Percentiles rank a stretch among this genome's conserved stretches.
These are phyloP conservation scores for Tolmerus cingulatus DNA, from an alignment of 2,888 invertebrate species.

Conservation along the genomic window DNA sequence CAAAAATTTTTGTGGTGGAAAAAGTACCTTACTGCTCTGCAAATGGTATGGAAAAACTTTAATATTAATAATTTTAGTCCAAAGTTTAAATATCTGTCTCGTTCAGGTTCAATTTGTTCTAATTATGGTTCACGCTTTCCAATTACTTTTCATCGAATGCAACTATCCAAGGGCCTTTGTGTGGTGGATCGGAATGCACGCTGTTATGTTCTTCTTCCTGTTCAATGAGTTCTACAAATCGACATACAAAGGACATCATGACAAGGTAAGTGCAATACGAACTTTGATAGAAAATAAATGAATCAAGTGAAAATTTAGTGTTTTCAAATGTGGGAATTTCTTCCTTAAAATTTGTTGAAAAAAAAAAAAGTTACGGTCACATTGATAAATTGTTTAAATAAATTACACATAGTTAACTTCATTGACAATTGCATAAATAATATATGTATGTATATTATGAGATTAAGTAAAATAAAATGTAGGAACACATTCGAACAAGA, in stretches of 20 bases:
- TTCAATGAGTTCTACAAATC: slow-evolving; percentile 94
- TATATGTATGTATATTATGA: not conserved
- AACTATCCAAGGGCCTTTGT: slow-evolving; percentile 93
- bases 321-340: slow-evolving; percentile 3
- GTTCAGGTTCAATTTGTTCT: slow-evolving; percentile 85
- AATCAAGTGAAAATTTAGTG: slow-evolving; percentile 20
- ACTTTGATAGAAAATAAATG: not conserved
- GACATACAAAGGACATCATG: slow-evolving; percentile 68
- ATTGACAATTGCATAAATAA: not conserved
- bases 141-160: slow-evolving; percentile 88
- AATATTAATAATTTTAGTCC: too few species aligned
- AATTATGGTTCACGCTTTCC: slow-evolving; percentile 93
- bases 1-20: slow-evolving; percentile 96
- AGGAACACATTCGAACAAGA: not conserved
- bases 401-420: not conserved
- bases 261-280: slow-evolving; percentile 54
- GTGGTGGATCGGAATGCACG: slow-evolving; percentile 96
- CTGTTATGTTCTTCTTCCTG: slow-evolving; percentile 94
- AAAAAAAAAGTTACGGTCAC: not conserved
- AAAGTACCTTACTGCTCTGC: slow-evolving; percentile 89
- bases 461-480: not conserved
- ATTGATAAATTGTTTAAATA: not conserved
- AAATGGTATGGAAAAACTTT: slow-evolving; percentile 74
- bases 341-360: not conserved
- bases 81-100: not conserved